Evolutionary conservation across 2,797 vertebrate species (phyloP).

Genomic region (Echiichthys vipera): DNA sequence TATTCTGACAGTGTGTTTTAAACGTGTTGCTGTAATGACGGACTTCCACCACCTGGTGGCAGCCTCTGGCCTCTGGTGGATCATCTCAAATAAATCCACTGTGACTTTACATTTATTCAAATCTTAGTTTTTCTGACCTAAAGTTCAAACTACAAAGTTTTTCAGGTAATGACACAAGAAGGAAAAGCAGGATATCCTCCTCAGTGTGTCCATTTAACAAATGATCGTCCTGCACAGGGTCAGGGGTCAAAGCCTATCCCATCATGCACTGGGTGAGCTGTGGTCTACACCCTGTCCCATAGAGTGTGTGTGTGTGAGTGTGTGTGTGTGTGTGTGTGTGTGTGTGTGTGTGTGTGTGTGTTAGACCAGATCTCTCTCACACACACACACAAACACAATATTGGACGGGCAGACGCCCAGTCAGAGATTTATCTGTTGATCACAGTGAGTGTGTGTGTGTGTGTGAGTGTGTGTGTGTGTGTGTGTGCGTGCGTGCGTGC

Average conservation of each 20-base stretch:
- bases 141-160: background rate
- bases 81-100: background rate
- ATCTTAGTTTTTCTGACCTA: background rate
- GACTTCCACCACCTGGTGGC: conserved; percentile 37
- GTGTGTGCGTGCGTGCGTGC: too few species aligned
- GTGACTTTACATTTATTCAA: background rate
- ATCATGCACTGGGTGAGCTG: conserved; percentile 22
- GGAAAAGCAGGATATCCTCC: background rate
- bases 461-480: too few species aligned
- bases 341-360: background rate
- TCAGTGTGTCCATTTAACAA: background rate
- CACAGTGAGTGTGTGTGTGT: background rate
- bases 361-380: background rate
- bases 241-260: conserved; percentile 5
- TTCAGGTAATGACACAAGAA: background rate
- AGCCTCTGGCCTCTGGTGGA: background rate
- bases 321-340: too few species aligned
- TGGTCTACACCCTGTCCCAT: background rate
- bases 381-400: background rate
- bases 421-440: conserved; percentile 5
- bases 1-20: too few species aligned
- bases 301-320: background rate
- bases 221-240: background rate
- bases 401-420: background rate
- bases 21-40: background rate